Conservation (phyloP, 2,888 invertebrate genomes). For the Drosophila limbata region DNA sequence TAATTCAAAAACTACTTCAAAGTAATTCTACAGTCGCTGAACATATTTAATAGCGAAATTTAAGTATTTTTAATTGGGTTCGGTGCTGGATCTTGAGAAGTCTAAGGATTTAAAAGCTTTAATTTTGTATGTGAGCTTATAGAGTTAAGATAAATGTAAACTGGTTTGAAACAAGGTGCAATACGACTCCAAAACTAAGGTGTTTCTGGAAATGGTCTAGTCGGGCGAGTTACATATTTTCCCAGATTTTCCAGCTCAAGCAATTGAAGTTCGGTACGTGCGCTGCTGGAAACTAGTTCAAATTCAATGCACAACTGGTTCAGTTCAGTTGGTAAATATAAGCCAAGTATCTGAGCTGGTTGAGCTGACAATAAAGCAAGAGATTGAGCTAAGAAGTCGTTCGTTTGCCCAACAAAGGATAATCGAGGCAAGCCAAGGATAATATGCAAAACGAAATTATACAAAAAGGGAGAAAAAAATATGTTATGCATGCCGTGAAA, state of each 20-base stretch:
- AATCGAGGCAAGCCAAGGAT: conserved; percentile 17
- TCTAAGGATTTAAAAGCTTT: not conserved
- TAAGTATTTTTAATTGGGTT: not conserved
- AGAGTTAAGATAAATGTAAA: not conserved
- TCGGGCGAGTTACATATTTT: not conserved
- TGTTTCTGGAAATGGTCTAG: not conserved
- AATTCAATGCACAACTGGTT: conserved; percentile 12
- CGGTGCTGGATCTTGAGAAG: not conserved
- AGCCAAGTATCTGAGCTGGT: conserved; percentile 12
- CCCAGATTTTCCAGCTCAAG: not conserved
- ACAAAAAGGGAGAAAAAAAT: not conserved
- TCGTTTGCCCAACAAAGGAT: conserved; percentile 21
- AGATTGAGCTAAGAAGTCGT: conserved; percentile 17
- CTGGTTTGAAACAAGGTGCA: not conserved
- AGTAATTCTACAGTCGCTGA: not conserved
- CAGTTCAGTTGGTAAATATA: conserved; percentile 11
- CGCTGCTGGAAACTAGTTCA: conserved; percentile 5
- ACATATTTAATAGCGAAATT: not conserved
- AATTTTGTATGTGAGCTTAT: not conserved
- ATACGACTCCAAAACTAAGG: not conserved
- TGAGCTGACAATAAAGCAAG: conserved; percentile 19
- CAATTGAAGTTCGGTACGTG: not conserved
- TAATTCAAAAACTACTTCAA: not conserved
- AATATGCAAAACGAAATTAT: conserved; percentile 22
- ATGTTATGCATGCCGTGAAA: not conserved